Base-by-base conservation (phyloP, 2,113 vertebrate species). In the Sialia sialis region DNA sequence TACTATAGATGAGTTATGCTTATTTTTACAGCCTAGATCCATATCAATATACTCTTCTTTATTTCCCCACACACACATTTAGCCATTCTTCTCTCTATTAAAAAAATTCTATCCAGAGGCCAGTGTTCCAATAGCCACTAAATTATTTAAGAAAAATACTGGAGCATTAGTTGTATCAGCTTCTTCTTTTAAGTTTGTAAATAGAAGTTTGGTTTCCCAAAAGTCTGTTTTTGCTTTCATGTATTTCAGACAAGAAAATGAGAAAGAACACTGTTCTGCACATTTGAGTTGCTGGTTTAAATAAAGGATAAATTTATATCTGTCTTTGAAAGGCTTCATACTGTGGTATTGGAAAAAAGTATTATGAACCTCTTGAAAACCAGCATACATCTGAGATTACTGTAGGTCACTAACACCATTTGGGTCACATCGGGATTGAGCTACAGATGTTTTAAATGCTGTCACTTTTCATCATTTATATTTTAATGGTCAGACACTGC, bases 401-500 rank as follows among this genome's bases (percentile, higher is more conserved):
- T 55, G 54, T 77, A 89, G 78, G 84, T 94, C 91, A 89, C n/a
- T 39, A 54, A 7, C 59, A 73, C 36, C 25, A 23, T 66, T 77
- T 87, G 34, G 19, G 46, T 83, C 59, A 48, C 59, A n/a, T 46
- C 15, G 72, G 67, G 51, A 82, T 74, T 62, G 63, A 91, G 11
- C 38, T 80, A 77, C 19, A 87, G 10, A 74, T 69, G 29, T 76
- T 95, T 85, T 91, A 87, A 94, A 95, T 82, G 54, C 34, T 62
- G 51, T 8, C 29, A 38, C 41, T 66, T 94, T 91, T 89, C 43
- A 80, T 82, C 78, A 77, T 34, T 93, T 94, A 23, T 58, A 74
- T 93, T 95, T 95, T 94, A 87, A 95, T 85, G 59, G 46, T 73
- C 89, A 66, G 58, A 81, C 29, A 66, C 46, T 69, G 63, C 81